Conservation (phyloP, 2,888 invertebrate genomes). For the Quadriops clusia region DNA sequence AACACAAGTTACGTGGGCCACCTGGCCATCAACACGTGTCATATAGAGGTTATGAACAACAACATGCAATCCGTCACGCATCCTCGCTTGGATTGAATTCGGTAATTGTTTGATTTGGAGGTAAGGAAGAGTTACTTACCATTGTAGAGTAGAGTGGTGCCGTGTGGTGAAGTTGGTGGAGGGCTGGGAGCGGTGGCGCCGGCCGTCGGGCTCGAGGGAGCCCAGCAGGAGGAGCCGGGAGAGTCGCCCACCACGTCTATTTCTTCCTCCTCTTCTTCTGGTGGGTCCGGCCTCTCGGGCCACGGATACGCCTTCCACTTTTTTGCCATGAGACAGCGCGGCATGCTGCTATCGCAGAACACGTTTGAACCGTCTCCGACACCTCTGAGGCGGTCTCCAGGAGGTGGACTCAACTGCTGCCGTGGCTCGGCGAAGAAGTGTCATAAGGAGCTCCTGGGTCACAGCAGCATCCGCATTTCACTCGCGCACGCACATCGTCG, state of each 20-base stretch:
- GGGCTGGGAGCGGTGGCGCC: constrained; percentile 66
- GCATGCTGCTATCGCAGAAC: constrained; percentile 61
- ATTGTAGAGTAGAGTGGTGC: constrained; percentile 64
- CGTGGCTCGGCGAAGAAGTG: too few relatives aligned
- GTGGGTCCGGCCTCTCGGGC: constrained; percentile 48
- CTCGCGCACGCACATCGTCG: constrained; percentile 17
- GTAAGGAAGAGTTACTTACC: too few relatives aligned
- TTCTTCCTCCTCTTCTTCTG: constrained; percentile 49
- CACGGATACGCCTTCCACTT: constrained; percentile 85
- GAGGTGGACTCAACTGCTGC: constrained; percentile 13
- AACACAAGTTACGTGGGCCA: too few relatives aligned
- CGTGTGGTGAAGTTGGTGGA: constrained; percentile 54
- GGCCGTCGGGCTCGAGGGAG: constrained; percentile 62
- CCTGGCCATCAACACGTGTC: too few relatives aligned
- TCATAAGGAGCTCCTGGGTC: constrained; percentile 15
- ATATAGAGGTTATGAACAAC: too few relatives aligned
- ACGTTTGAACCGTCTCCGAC: constrained; percentile 35
- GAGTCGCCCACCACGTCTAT: constrained; percentile 76
- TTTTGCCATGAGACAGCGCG: constrained; percentile 91
- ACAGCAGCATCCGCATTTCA: constrained; percentile 16
- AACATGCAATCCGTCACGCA: too few relatives aligned
- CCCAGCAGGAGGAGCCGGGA: constrained; percentile 48
- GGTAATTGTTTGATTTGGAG: too few relatives aligned
- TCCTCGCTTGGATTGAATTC: too few relatives aligned
- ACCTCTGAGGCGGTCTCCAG: constrained; percentile 30